Base-by-base conservation (phyloP, 2,888 invertebrate species). In the Osedax frankpressi region DNA sequence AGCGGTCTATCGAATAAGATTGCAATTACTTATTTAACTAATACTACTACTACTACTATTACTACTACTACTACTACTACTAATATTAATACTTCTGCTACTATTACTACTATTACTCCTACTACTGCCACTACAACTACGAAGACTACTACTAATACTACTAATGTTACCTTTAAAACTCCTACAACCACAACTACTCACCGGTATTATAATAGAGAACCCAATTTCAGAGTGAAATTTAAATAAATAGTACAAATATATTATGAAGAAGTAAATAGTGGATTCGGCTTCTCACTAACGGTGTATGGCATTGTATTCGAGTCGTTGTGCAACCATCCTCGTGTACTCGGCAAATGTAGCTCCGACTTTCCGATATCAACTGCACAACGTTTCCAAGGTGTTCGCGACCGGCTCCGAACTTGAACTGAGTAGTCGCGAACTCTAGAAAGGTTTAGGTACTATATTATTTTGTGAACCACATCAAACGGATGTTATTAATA, bases 251-350 rank as follows among this genome's bases (percentile, higher is more conserved):
- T n/a, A n/a, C n/a, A n/a, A n/a, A n/a, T n/a, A n/a, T n/a, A n/a
- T n/a, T n/a, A n/a, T n/a, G n/a, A n/a, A n/a, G n/a, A n/a, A n/a
- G n/a, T n/a, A n/a, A n/a, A n/a, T n/a, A n/a, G n/a, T n/a, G n/a
- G n/a, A n/a, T n/a, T n/a, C n/a, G n/a, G n/a, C n/a, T n/a, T n/a
- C n/a, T n/a, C n/a, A n/a, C n/a, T n/a, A n/a, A 65, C 65, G 65
- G 65, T 24, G 81, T 81, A 71, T 80, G 78, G 73, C 80, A 81
- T 75, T 76, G 77, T 75, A 81, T 77, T 75, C 79, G 79, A 6
- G 70, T 74, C 73, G 79, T 78, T 3, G 77, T 78, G 70, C 77
- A 77, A 6, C 81, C 81, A 75, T 81, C 81, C 68, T 76, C 77
- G 74, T 80, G 80, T 3, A 81, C 78, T 1, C 75, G 75, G 74